Percentiles rank a stretch among this genome's conserved stretches.
Evolutionary conservation across 2,888 invertebrate species (phyloP).

Genomic region (Aphidoletes aphidimyza): DNA sequence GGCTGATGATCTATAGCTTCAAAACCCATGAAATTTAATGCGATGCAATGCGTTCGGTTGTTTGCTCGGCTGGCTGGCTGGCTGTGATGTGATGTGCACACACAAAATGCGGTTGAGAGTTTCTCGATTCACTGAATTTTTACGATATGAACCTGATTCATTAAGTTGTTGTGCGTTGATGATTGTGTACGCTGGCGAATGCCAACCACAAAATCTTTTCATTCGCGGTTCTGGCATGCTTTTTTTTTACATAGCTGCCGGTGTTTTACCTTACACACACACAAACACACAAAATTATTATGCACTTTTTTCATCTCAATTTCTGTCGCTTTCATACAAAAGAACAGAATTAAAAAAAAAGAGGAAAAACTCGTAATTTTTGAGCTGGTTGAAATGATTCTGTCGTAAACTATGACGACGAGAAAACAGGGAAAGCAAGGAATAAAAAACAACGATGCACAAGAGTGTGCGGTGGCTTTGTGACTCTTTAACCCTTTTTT

Average conservation of each 20-base stretch:
- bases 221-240: background rate
- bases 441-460: background rate
- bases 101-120: too few relatives aligned
- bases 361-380: too few relatives aligned
- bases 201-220: slow-evolving; percentile 2
- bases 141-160: slow-evolving; percentile 8
- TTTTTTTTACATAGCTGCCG: background rate
- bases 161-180: background rate
- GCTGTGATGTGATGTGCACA: too few relatives aligned
- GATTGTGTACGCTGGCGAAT: background rate
- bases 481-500: slow-evolving; percentile 45
- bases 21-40: slow-evolving; percentile 45
- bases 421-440: background rate
- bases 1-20: background rate
- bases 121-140: background rate
- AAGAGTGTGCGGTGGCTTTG: background rate
- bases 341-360: too few relatives aligned
- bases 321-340: too few relatives aligned
- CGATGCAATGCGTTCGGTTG: background rate
- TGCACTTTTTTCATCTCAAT: background rate
- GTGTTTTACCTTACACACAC: slow-evolving; percentile 17
- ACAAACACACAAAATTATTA: background rate
- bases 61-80: too few relatives aligned
- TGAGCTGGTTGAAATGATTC: too few relatives aligned
- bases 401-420: background rate